Evolutionary conservation across 2,888 invertebrate genomes (phyloP).

Genomic region (Plebejus argus): DNA sequence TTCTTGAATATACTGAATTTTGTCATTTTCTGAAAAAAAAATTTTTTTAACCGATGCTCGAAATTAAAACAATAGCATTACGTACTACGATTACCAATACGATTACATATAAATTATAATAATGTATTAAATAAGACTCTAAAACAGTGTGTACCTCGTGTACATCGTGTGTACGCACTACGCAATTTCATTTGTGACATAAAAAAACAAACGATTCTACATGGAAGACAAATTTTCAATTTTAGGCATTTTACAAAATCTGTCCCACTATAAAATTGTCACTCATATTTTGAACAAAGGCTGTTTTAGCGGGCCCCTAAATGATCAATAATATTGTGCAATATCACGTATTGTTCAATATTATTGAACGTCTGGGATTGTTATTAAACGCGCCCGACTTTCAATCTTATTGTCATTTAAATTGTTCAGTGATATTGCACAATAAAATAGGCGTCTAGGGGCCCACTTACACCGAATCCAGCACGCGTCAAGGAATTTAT

Average conservation of each 20-base stretch:
- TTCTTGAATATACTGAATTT: neutral
- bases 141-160: too few relatives aligned
- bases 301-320: too few relatives aligned
- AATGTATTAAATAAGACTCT: too few relatives aligned
- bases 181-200: neutral
- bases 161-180: neutral
- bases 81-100: too few relatives aligned
- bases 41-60: neutral
- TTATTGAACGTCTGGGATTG: too few relatives aligned
- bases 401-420: too few relatives aligned
- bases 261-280: neutral
- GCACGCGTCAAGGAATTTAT: neutral
- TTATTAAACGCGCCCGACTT: too few relatives aligned
- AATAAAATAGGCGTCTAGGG: too few relatives aligned
- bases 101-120: too few relatives aligned
- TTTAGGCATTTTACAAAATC: neutral
- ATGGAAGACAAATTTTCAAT: constrained; percentile 21
- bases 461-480: neutral
- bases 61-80: neutral
- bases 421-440: too few relatives aligned
- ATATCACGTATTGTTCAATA: too few relatives aligned
- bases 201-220: neutral
- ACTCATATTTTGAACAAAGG: neutral
- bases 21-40: neutral
- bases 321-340: too few relatives aligned